A percentile compares a stretch with the other conserved stretches of the same genome.
These are phyloP conservation scores for Calypte anna DNA, from an alignment of 2,113 vertebrate species.

Conservation along the genomic window DNA sequence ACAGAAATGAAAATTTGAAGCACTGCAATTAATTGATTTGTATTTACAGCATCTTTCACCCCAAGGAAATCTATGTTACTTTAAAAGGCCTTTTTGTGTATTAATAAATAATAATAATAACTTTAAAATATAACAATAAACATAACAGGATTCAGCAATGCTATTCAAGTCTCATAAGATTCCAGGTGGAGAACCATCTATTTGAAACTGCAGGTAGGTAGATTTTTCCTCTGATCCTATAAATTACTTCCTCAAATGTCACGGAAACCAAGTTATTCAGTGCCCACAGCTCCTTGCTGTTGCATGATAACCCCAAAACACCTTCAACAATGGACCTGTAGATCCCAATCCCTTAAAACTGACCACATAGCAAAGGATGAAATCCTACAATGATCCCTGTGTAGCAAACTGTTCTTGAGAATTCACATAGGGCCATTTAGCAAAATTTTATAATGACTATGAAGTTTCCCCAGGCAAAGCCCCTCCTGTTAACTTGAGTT, in stretches of 20 bases:
- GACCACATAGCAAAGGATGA: not conserved
- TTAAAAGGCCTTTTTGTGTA: not conserved
- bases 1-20: not conserved
- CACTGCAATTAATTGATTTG: not conserved
- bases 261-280: not conserved
- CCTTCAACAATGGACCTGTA: not conserved
- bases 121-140: not conserved
- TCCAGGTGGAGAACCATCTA: not conserved
- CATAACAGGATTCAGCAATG: not conserved
- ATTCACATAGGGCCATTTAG: not conserved
- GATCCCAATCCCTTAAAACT: not conserved
- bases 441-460: not conserved
- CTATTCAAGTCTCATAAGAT: not conserved
- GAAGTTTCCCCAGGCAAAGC: not conserved
- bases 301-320: not conserved
- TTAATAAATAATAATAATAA: not conserved
- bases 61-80: not conserved
- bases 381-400: not conserved
- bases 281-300: not conserved
- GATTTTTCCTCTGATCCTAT: not conserved
- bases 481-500: not conserved
- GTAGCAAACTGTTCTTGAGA: not conserved
- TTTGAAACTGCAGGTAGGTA: not conserved
- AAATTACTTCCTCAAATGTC: too few species aligned
- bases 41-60: not conserved